Percentiles rank a stretch among this genome's conserved stretches.
Conservation (phyloP, 1,140 invertebrate species). For the Caerostris darwini region DNA sequence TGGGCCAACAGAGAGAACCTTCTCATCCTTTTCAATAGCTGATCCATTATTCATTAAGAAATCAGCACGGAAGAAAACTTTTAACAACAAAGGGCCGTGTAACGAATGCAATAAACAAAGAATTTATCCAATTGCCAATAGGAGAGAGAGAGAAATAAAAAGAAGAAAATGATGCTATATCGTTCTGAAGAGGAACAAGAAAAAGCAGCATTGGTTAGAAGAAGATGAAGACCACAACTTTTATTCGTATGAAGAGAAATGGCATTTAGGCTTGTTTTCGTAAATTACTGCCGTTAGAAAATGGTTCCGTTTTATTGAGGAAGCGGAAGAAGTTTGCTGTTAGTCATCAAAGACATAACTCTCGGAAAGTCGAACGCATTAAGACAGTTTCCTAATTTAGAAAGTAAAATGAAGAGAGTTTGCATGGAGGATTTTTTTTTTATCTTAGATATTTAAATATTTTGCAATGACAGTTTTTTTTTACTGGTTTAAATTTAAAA, state of each 20-base stretch:
- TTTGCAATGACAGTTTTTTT: too few relatives aligned
- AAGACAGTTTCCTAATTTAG: not conserved
- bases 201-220: not conserved
- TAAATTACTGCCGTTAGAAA: conserved; percentile 40
- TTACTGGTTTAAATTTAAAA: too few relatives aligned
- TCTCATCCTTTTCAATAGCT: conserved; percentile 40
- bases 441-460: too few relatives aligned
- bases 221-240: conserved; percentile 9
- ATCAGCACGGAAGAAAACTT: conserved; percentile 57
- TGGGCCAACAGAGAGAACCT: not conserved
- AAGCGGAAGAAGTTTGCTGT: not conserved
- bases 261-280: conserved; percentile 34
- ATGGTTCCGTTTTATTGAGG: conserved; percentile 1
- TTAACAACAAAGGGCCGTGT: conserved; percentile 55
- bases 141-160: not conserved
- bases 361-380: not conserved
- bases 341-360: not conserved
- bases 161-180: not conserved
- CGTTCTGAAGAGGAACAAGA: not conserved
- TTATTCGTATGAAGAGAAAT: not conserved
- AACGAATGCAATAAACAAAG: conserved; percentile 57
- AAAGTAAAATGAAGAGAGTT: too few relatives aligned
- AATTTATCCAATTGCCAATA: conserved; percentile 41
- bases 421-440: too few relatives aligned
- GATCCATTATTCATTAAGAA: conserved; percentile 65